A percentile compares a stretch with the other conserved stretches of the same genome.
Evolutionary conservation across 2,888 invertebrate genomes (phyloP).

Genomic region (Bombylius major): DNA sequence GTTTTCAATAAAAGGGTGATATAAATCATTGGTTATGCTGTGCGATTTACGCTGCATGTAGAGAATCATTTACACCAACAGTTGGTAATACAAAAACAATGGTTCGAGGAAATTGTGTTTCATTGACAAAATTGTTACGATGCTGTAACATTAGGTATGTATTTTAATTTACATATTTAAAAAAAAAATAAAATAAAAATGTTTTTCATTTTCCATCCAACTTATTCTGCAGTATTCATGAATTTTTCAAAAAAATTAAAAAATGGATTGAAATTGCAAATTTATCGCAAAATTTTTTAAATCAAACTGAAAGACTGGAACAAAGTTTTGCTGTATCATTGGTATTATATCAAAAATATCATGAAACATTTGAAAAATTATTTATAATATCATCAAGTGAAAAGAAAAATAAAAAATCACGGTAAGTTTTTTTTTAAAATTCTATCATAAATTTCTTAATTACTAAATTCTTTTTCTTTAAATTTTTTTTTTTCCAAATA

Average conservation of each 20-base stretch:
- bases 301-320: constrained; percentile 72
- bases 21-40: constrained; percentile 89
- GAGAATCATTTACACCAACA: constrained; percentile 66
- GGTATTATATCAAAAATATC: constrained; percentile 85
- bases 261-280: constrained; percentile 93
- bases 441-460: not conserved
- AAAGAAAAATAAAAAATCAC: constrained; percentile 31
- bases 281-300: constrained; percentile 67
- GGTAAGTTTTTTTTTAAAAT: constrained; percentile 18
- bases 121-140: constrained; percentile 75
- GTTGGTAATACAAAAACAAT: constrained; percentile 54
- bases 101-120: constrained; percentile 82
- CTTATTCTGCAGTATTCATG: constrained; percentile 55
- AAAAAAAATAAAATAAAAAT: not conserved
- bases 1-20: constrained; percentile 53
- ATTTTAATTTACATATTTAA: not conserved
- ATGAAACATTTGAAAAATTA: constrained; percentile 75
- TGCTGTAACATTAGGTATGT: constrained; percentile 73
- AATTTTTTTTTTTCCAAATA: constrained; percentile 15
- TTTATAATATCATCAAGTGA: constrained; percentile 51
- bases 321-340: constrained; percentile 87
- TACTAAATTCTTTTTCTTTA: not conserved
- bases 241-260: constrained; percentile 89
- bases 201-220: not conserved
- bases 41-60: constrained; percentile 81